Evolutionary conservation across 2,888 invertebrate genomes (phyloP), one percentile per base, ranked within the genome.

Genomic region (Eupithecia centaureata): DNA sequence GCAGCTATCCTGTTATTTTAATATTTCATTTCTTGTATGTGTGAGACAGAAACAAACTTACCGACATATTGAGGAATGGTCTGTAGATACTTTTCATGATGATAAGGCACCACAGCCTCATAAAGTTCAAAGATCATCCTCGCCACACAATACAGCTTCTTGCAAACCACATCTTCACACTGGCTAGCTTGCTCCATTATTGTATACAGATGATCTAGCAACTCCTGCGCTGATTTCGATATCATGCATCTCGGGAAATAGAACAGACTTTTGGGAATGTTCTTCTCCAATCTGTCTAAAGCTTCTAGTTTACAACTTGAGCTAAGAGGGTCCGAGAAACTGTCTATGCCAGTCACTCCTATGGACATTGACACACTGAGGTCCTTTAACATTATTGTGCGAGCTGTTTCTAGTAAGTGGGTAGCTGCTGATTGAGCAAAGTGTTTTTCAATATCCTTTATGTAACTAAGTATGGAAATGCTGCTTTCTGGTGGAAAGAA

Each of bases 11-110:
- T n/a, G n/a, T n/a, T n/a, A n/a, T n/a, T n/a, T n/a, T n/a, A n/a
- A n/a, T n/a, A n/a, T n/a, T n/a, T n/a, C n/a, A n/a, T n/a, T n/a
- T n/a, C n/a, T n/a, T n/a, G n/a, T n/a, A n/a, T n/a, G n/a, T n/a
- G n/a, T n/a, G n/a, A n/a, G n/a, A n/a, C n/a, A n/a, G 18, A 42
- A 42, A 18, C 2, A 15, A 28, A 15, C 94, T 91, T 82, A 96
- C 96, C 96, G 76, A 96, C 95, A 90, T 97, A 97, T 81, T 98
- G 98, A 2, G 98, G 98, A 80, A 98, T 96, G 1, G 95, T 96
- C 81, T 96, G 95, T 67, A 98, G 92, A 76, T 96, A 95, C 79
- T 96, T 95, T 81, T 95, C 95, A 88, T 98, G 98, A 80, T 96
- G 95, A 74, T 95, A 95, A 0, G 97, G 96, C 28, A 97, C 96